phyloP scores from a whole-genome alignment of 2,113 vertebrate genomes.

The Puffinus mauretanicus region DNA sequence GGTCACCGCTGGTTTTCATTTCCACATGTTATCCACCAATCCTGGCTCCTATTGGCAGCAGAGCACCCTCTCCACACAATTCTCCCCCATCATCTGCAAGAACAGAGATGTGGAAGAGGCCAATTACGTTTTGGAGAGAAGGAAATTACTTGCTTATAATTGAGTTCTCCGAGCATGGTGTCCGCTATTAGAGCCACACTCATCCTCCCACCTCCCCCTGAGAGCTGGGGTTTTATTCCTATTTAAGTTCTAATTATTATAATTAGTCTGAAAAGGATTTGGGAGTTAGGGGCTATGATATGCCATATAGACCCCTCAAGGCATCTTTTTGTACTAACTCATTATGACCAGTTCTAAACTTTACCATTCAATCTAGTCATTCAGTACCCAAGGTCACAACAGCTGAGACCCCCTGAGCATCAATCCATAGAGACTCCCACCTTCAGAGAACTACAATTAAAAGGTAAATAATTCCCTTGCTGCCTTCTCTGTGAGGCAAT shows the following conservation, averaged over 20 bases:
- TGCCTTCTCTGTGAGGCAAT: constrained; percentile 52
- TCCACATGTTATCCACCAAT: not conserved
- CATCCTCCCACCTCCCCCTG: constrained; percentile 53
- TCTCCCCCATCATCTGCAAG: constrained; percentile 46
- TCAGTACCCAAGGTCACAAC: constrained; percentile 46
- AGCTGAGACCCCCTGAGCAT: constrained; percentile 49
- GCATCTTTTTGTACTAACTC: constrained; percentile 40
- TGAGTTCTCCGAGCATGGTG: constrained; percentile 62
- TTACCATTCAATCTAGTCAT: constrained; percentile 37
- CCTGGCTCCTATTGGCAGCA: not conserved
- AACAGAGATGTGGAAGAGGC: constrained; percentile 60
- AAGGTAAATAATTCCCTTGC: constrained; percentile 72
- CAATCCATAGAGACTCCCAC: constrained; percentile 46
- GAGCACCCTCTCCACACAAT: not conserved
- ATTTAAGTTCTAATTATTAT: constrained; percentile 64
- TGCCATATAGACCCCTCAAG: constrained; percentile 51
- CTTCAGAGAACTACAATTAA: constrained; percentile 73
- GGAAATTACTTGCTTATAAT: constrained; percentile 63
- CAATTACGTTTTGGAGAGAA: constrained; percentile 53
- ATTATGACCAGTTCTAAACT: constrained; percentile 54
- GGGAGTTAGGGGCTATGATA: constrained; percentile 65
- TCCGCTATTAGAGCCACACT: constrained; percentile 58
- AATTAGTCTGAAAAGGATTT: constrained; percentile 63
- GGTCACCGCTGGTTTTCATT: constrained; percentile 7
- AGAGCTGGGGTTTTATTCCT: constrained; percentile 54